Percentiles rank a stretch among this genome's conserved stretches.
Evolutionary conservation across 2,113 vertebrate genomes (phyloP).

Genomic region (Bolborhynchus lineola): DNA sequence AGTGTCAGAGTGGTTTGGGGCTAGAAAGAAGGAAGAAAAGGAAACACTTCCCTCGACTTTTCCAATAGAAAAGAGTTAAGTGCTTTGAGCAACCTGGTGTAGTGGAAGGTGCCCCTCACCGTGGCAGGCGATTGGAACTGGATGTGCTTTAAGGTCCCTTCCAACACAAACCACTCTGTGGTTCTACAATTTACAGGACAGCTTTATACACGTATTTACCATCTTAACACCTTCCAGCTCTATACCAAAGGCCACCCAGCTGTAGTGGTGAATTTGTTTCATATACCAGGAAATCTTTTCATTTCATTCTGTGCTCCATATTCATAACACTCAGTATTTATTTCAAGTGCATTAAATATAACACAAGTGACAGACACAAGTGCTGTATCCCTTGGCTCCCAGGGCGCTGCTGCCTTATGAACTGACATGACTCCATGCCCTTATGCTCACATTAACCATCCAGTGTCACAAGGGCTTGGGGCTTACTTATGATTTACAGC

Average conservation of each 20-base stretch:
- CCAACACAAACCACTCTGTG: not conserved
- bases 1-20: rapidly evolving
- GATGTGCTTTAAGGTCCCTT: not conserved
- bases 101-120: not conserved
- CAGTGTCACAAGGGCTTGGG: not conserved
- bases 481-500: not conserved
- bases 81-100: not conserved
- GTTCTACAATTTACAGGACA: not conserved
- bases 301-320: not conserved
- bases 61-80: not conserved
- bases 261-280: not conserved
- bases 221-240: not conserved
- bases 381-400: rapidly evolving
- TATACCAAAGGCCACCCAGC: not conserved
- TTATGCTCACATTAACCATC: rapidly evolving
- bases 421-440: not conserved
- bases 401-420: not conserved
- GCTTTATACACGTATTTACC: not conserved
- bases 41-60: not conserved
- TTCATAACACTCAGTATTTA: not conserved
- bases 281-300: rapidly evolving
- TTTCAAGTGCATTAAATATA: not conserved
- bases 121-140: not conserved
- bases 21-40: not conserved
- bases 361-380: not conserved